These are phyloP conservation scores for Julus scandinavius DNA, from an alignment of 2,888 invertebrate genomes.

Conservation along the genomic window DNA sequence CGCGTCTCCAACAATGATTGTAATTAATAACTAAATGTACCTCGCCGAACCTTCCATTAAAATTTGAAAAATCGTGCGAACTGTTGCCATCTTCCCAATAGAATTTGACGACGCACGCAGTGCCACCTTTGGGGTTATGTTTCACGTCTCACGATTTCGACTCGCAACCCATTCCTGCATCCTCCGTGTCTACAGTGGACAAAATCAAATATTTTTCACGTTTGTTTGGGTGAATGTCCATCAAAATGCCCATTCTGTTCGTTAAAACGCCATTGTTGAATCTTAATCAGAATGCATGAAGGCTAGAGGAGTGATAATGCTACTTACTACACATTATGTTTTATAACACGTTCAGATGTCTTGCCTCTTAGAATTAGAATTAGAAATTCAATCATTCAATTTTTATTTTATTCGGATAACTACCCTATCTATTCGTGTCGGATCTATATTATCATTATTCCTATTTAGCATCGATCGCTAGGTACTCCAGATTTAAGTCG, in stretches of 20 bases:
- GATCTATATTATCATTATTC: too few species aligned
- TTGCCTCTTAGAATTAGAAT: too few species aligned
- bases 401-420: too few species aligned
- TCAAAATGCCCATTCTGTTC: conserved; percentile 28
- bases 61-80: background rate
- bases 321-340: too few species aligned
- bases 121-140: conserved; percentile 25
- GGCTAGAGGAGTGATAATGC: background rate
- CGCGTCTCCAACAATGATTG: conserved; percentile 25
- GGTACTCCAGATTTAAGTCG: too few species aligned
- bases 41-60: conserved; percentile 2
- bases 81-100: conserved; percentile 19
- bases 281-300: background rate
- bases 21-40: conserved; percentile 30
- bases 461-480: too few species aligned
- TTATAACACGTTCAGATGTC: too few species aligned
- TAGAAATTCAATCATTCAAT: too few species aligned
- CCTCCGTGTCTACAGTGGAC: conserved; percentile 15
- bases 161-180: background rate
- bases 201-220: background rate
- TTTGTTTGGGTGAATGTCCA: conserved; percentile 28
- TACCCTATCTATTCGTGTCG: too few species aligned
- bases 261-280: background rate
- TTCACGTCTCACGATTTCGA: conserved; percentile 20
- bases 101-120: background rate